These are phyloP conservation scores for Tenodera sinensis DNA, from an alignment of 2,888 invertebrate genomes.

Conservation along the genomic window DNA sequence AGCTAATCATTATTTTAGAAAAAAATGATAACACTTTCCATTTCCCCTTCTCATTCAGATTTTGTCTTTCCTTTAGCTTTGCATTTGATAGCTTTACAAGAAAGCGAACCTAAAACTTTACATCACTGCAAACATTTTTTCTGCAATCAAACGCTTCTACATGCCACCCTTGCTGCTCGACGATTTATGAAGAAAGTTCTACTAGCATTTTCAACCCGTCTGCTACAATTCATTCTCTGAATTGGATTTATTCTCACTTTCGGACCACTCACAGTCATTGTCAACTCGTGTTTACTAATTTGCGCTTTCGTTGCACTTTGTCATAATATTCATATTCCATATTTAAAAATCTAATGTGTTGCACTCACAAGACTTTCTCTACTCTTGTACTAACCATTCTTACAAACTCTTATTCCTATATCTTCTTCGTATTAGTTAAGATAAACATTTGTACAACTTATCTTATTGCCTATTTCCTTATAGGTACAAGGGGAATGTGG, in stretches of 20 bases:
- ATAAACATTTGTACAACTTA: too few relatives aligned
- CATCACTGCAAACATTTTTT: neutral
- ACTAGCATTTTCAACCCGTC: neutral
- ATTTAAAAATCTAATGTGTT: neutral
- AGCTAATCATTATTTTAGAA: neutral
- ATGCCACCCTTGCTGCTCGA: neutral
- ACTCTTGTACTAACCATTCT: too few relatives aligned
- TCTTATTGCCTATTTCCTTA: too few relatives aligned
- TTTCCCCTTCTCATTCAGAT: neutral
- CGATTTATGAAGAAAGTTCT: neutral
- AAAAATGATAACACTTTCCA: neutral
- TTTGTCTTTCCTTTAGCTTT: neutral
- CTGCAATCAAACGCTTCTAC: neutral
- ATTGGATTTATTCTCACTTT: neutral
- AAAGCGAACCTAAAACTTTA: neutral
- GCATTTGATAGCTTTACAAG: neutral
- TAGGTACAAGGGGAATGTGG: too few relatives aligned
- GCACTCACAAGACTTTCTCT: too few relatives aligned
- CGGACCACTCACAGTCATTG: neutral
- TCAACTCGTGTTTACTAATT: neutral
- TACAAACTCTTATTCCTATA: too few relatives aligned
- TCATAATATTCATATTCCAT: neutral
- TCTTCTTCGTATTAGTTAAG: too few relatives aligned
- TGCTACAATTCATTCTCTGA: neutral
- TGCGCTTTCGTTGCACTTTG: neutral